Evolutionary conservation across 23 tunicate genomes (phyloP).

Genomic region (Phallusia fumigata): DNA sequence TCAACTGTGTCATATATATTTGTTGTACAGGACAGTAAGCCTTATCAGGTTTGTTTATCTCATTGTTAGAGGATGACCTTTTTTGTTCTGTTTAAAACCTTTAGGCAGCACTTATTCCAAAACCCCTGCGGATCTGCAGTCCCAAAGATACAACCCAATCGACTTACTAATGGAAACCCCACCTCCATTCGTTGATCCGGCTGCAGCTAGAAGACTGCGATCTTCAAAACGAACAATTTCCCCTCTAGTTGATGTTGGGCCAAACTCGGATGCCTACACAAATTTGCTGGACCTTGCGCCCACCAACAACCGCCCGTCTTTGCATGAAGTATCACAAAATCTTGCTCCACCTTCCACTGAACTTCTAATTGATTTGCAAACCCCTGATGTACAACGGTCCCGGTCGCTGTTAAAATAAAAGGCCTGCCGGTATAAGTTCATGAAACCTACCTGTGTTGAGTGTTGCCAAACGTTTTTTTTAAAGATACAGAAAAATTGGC

Average conservation of each 20-base stretch:
- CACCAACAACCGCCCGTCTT: slow-evolving; percentile 9
- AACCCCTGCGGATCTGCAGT: too few species aligned
- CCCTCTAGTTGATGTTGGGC: neutral
- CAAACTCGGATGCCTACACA: slow-evolving; percentile 1
- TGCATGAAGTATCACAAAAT: slow-evolving; percentile 23
- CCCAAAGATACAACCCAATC: slow-evolving; percentile 7
- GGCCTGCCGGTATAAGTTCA: too few species aligned
- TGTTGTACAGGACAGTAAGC: too few species aligned
- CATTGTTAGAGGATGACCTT: too few species aligned
- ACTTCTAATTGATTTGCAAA: slow-evolving; percentile 15
- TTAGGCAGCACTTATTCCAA: neutral
- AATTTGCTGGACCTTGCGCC: neutral
- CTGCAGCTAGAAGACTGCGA: neutral
- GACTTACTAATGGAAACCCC: slow-evolving; percentile 49
- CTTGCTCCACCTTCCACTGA: slow-evolving; percentile 8
- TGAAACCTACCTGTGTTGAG: too few species aligned
- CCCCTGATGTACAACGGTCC: slow-evolving; percentile 35
- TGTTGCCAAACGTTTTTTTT: too few species aligned
- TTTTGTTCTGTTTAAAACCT: too few species aligned
- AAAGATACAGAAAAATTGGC: too few species aligned
- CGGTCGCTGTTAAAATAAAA: neutral
- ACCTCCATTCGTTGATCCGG: slow-evolving; percentile 6
- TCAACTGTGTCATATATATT: too few species aligned
- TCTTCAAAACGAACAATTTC: neutral
- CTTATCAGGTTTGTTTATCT: too few species aligned